Evolutionary conservation across 2,113 vertebrate species (phyloP).

Genomic region (Cariama cristata): DNA sequence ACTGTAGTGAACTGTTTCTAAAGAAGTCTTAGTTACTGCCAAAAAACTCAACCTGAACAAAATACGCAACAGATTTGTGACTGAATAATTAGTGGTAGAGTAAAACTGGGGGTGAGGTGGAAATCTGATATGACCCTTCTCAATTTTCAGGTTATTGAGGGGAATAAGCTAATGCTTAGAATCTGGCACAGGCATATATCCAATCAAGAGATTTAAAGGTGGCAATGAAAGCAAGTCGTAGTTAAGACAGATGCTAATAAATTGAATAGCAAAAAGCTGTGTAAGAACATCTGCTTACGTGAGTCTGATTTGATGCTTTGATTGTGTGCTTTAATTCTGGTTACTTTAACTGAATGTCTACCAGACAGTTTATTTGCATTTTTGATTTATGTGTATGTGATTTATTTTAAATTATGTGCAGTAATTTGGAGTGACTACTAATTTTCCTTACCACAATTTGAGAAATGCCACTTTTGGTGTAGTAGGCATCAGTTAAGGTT

Average conservation of each 20-base stretch:
- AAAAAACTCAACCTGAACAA: constrained; percentile 5
- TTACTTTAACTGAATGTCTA: not conserved
- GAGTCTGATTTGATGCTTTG: not conserved
- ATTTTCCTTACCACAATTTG: not conserved
- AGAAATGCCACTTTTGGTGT: not conserved
- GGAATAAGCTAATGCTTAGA: not conserved
- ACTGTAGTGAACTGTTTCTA: constrained; percentile 29
- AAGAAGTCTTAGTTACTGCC: constrained; percentile 8
- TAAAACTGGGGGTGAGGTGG: not conserved
- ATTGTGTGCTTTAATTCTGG: not conserved
- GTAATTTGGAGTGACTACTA: not conserved
- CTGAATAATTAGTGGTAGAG: not conserved
- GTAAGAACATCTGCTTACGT: not conserved
- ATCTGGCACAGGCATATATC: not conserved
- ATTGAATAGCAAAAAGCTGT: not conserved
- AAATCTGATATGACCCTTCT: not conserved
- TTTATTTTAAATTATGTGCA: not conserved
- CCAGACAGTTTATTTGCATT: not conserved
- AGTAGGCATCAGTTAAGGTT: not conserved
- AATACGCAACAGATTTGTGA: not conserved
- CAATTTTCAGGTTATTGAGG: not conserved
- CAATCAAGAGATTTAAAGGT: not conserved
- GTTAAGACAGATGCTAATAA: not conserved
- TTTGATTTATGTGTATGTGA: not conserved
- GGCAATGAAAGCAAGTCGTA: not conserved